A percentile compares a stretch with the other conserved stretches of the same genome.
Conservation (phyloP, 2,113 vertebrate genomes). For the Leptodactylus fuscus region DNA sequence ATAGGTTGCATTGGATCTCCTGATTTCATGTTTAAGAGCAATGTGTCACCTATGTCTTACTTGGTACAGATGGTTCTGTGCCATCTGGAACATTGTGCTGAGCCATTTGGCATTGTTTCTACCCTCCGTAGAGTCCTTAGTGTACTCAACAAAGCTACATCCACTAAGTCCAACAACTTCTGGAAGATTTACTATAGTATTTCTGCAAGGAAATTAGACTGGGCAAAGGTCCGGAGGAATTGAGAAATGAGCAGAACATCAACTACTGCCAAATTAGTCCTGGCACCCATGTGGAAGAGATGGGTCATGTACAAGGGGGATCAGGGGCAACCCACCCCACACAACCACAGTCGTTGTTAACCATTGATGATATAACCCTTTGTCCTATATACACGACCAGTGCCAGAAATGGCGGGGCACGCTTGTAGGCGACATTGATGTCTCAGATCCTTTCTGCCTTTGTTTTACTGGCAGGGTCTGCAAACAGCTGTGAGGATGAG, state of each 20-base stretch:
- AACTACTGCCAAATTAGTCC: background rate
- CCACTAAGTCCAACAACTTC: background rate
- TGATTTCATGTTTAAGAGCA: too few species aligned
- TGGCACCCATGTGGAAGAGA: background rate
- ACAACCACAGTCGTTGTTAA: background rate
- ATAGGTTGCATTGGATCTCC: too few species aligned
- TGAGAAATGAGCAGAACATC: background rate
- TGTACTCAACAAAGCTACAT: background rate
- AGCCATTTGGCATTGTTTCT: background rate
- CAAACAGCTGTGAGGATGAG: slow-evolving; percentile 38
- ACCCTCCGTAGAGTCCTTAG: background rate
- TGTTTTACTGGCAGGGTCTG: slow-evolving; percentile 34
- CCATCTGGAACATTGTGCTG: background rate
- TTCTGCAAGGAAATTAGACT: background rate
- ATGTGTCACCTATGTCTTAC: too few species aligned
- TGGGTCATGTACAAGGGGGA: background rate
- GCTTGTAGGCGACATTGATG: slow-evolving; percentile 3
- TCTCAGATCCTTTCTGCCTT: background rate
- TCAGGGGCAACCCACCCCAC: background rate
- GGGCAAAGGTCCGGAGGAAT: background rate
- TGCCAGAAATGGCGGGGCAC: background rate
- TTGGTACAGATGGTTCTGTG: background rate
- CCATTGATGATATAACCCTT: background rate
- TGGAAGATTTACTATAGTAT: background rate
- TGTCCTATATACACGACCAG: background rate